Conservation (phyloP, 2,888 invertebrate genomes). For the Hyalella azteca region DNA sequence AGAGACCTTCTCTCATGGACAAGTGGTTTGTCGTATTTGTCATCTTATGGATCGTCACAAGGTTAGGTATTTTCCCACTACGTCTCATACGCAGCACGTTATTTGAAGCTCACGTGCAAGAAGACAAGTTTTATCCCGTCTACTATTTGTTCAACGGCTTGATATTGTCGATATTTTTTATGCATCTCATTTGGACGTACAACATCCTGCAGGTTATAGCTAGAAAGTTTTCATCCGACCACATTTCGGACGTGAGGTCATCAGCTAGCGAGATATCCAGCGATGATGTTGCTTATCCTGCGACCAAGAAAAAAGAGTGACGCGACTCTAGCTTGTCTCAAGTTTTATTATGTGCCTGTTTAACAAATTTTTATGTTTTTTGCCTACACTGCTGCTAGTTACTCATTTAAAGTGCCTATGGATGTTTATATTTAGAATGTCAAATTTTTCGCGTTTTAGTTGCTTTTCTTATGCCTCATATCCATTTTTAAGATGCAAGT, state of each 20-base stretch:
- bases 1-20: conserved; percentile 86
- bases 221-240: conserved; percentile 41
- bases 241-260: conserved; percentile 49
- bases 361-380: too few species aligned
- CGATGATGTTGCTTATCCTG: conserved; percentile 39
- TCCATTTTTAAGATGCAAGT: too few species aligned
- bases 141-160: conserved; percentile 92
- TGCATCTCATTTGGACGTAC: conserved; percentile 93
- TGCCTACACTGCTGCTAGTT: too few species aligned
- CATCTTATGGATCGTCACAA: conserved; percentile 87
- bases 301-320: conserved; percentile 40
- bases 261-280: conserved; percentile 43
- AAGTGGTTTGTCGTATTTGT: conserved; percentile 86
- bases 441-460: too few species aligned
- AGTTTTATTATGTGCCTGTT: too few species aligned
- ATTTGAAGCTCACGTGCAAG: conserved; percentile 80
- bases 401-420: too few species aligned
- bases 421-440: too few species aligned
- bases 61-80: conserved; percentile 86
- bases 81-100: conserved; percentile 78
- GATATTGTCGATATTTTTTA: conserved; percentile 75
- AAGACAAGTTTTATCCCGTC: conserved; percentile 85
- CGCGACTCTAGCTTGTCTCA: too few species aligned
- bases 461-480: too few species aligned
- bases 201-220: conserved; percentile 74